These are phyloP conservation scores for Eilema depressum DNA, from an alignment of 2,888 invertebrate genomes.

Conservation along the genomic window DNA sequence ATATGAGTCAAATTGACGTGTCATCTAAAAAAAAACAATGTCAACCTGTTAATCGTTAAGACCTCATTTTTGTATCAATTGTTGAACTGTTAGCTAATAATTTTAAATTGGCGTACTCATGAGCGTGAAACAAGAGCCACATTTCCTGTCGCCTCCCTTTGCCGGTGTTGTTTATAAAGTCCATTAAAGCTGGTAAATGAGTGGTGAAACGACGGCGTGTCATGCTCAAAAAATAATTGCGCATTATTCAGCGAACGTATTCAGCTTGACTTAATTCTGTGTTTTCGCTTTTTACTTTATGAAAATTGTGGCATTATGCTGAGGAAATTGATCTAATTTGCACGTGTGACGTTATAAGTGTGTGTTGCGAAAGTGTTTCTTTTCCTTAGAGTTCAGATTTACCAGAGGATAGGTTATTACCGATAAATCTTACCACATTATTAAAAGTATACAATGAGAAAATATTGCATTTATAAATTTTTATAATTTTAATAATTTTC, in stretches of 20 bases:
- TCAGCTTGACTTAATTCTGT: slow-evolving; percentile 18
- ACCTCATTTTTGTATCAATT: background rate
- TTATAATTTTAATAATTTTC: too few relatives aligned
- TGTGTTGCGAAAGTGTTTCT: background rate
- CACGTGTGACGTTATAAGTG: background rate
- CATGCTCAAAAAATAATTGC: slow-evolving; percentile 44
- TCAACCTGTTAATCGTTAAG: too few relatives aligned
- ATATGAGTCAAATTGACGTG: too few relatives aligned
- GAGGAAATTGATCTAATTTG: background rate
- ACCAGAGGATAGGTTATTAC: background rate
- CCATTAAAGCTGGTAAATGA: slow-evolving; percentile 49
- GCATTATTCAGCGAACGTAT: slow-evolving; percentile 39
- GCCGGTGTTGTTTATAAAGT: slow-evolving; percentile 36
- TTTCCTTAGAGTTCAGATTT: background rate
- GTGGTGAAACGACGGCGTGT: slow-evolving; percentile 40
- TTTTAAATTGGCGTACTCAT: slow-evolving; percentile 2
- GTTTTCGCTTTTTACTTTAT: slow-evolving; percentile 7
- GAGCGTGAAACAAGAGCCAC: slow-evolving; percentile 10
- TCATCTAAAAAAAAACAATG: too few relatives aligned
- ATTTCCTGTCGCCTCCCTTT: slow-evolving; percentile 14
- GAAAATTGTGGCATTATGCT: background rate
- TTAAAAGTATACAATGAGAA: too few relatives aligned
- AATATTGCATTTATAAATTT: too few relatives aligned
- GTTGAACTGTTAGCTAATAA: background rate
- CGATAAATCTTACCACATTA: too few relatives aligned